Evolutionary conservation across 2,797 vertebrate genomes (phyloP), one percentile per base, ranked within the genome.

Genomic region (Avahi laniger): DNA sequence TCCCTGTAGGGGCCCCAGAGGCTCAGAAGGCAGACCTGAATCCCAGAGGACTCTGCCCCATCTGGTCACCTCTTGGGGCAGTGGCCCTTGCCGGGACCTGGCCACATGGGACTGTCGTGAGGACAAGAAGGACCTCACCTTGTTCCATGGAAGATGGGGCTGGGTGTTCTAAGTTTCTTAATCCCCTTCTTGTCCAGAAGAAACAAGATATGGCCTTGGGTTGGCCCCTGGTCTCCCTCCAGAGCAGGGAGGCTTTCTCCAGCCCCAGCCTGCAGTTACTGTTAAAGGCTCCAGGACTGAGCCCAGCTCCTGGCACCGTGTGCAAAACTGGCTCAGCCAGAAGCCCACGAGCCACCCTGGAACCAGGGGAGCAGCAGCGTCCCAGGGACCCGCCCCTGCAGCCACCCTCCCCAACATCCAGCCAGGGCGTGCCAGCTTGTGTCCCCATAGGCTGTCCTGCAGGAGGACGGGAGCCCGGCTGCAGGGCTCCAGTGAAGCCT

Each of bases 181-280:
- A 28, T 9, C 41, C 20, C 35, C 59, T 54, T 46, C 6, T 46
- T 76, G 8, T 50, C 48, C 65, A 80, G 48, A n/a, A 33, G 30
- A 75, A 69, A 41, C 13, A 61, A 22, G 50, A 65, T 13, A 13
- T 1, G 13, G 12, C 35, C 15, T 5, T 30, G 59, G 54, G 20
- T 20, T 48, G 54, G 17, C 24, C 26, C 24, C 33, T 18, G 12
- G 12, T 24, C 13, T 8, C 61, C 54, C 7, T 12, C 22, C 26
- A 43, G 15, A 13, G 20, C 11, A 26, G 41, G 10, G 12, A 69
- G 46, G 3, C 12, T n/a, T 52, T 59, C 35, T 38, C 72, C 43
- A 57, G 48, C 35, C 18, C 26, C 43, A 5, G 0, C 4, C 17
- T 1, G 6, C 0, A 7, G 41, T 30, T 24, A 38, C 30, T 17